A percentile compares a stretch with the other conserved stretches of the same genome.
These are phyloP conservation scores for Corvus moneduloides DNA, from an alignment of 2,113 vertebrate species.

Conservation along the genomic window DNA sequence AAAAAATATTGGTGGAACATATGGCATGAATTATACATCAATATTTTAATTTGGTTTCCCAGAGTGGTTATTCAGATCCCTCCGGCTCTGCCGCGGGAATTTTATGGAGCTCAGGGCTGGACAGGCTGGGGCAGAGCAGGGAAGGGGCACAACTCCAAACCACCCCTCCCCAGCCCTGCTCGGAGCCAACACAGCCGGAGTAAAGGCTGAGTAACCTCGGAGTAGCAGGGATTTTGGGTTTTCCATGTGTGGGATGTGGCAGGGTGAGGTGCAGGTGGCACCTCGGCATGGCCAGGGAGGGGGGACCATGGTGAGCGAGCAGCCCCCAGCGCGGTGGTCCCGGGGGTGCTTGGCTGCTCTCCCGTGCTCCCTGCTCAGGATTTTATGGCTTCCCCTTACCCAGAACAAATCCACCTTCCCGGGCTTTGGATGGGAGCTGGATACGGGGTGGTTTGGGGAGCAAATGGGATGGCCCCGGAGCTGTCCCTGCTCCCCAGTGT, in stretches of 20 bases:
- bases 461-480: rapidly evolving
- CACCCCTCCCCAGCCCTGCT: rapidly evolving
- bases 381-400: neutral
- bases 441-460: neutral
- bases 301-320: rapidly evolving
- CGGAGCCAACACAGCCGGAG: neutral
- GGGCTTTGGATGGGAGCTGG: neutral
- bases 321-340: neutral
- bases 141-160: neutral
- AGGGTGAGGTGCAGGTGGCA: neutral
- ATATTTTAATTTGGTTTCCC: conserved; percentile 52
- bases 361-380: rapidly evolving
- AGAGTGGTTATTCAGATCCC: neutral
- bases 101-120: neutral
- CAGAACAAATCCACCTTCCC: neutral
- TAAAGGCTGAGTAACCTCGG: neutral
- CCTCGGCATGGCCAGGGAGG: neutral
- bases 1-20: conserved; percentile 65
- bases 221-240: neutral
- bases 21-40: conserved; percentile 63
- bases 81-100: neutral
- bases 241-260: neutral
- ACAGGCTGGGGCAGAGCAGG: neutral
- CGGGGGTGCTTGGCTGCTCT: rapidly evolving
- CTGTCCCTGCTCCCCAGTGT: neutral